phyloP scores from a whole-genome alignment of 92 coral and sea anemone species.

The Epizoanthus ramosus region DNA sequence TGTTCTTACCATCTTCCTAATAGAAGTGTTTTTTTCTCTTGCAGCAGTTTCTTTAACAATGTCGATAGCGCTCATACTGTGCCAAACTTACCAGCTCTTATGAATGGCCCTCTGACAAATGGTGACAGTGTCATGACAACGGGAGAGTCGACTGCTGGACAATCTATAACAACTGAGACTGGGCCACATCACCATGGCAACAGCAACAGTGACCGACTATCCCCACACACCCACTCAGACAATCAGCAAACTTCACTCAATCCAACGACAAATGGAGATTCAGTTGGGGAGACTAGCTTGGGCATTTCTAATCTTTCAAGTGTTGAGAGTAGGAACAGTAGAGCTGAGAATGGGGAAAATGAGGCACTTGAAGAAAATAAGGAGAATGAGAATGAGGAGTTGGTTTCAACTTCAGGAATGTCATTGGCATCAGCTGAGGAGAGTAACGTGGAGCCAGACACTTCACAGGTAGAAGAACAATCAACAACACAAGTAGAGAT shows the following conservation, averaged over 20 bases:
- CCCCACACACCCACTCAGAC: neutral
- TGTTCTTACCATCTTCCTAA: too few species aligned
- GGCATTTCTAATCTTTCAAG: neutral
- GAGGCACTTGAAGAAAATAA: constrained; percentile 32
- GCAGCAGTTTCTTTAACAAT: constrained; percentile 66
- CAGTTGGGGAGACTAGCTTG: neutral
- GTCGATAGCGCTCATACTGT: constrained; percentile 66
- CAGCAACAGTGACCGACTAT: constrained; percentile 16
- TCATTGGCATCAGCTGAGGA: neutral
- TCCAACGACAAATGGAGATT: constrained; percentile 28
- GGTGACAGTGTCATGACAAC: constrained; percentile 70
- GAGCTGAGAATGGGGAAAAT: constrained; percentile 33
- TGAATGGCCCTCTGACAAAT: constrained; percentile 86
- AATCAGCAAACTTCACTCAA: neutral
- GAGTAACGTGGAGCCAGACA: neutral
- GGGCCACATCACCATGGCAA: neutral
- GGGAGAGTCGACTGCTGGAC: constrained; percentile 68
- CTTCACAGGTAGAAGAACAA: neutral
- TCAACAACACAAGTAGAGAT: neutral
- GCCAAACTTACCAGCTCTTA: constrained; percentile 54
- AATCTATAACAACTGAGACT: constrained; percentile 46
- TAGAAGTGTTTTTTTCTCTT: neutral
- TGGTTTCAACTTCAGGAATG: constrained; percentile 3
- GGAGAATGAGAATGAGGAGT: constrained; percentile 30
- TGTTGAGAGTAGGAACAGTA: constrained; percentile 13